These are phyloP conservation scores for Leptarthrus brevirostris DNA, from an alignment of 2,888 invertebrate genomes.

Conservation along the genomic window DNA sequence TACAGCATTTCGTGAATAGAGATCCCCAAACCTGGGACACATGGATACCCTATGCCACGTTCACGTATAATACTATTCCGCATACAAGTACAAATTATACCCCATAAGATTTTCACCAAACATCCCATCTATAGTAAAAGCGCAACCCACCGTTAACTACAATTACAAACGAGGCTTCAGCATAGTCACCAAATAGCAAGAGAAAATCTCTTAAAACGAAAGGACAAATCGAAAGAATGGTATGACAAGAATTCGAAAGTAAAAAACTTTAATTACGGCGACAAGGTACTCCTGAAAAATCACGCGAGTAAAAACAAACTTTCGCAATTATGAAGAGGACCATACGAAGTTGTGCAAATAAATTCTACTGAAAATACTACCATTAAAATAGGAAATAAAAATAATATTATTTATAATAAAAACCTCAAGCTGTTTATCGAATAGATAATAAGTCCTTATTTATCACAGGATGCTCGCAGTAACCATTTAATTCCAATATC, in stretches of 20 bases:
- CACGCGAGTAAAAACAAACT: slow-evolving; percentile 46
- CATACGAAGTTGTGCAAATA: slow-evolving; percentile 41
- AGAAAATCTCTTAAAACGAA: slow-evolving; percentile 29
- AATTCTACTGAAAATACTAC: slow-evolving; percentile 19
- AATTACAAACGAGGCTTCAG: slow-evolving; percentile 36
- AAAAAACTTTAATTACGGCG: slow-evolving; percentile 26
- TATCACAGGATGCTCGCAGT: too few species aligned
- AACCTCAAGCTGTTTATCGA: slow-evolving; percentile 12
- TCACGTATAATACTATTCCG: slow-evolving; percentile 57
- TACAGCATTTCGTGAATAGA: slow-evolving; percentile 58
- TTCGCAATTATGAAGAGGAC: slow-evolving; percentile 44
- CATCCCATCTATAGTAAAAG: slow-evolving; percentile 10
- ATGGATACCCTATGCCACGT: slow-evolving; percentile 58
- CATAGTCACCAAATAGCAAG: slow-evolving; percentile 36
- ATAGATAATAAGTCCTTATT: too few species aligned
- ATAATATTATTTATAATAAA: neutral
- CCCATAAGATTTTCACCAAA: slow-evolving; percentile 32
- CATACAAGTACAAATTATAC: slow-evolving; percentile 54
- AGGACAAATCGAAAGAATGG: slow-evolving; percentile 13
- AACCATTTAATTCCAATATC: too few species aligned
- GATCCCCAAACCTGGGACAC: slow-evolving; percentile 60
- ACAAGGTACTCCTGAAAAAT: slow-evolving; percentile 48
- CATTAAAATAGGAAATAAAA: slow-evolving; percentile 40
- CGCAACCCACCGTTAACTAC: slow-evolving; percentile 16
- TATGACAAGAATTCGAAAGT: slow-evolving; percentile 40